Percentiles rank a stretch among this genome's conserved stretches.
phyloP scores from a whole-genome alignment of 2,888 invertebrate genomes.

The Tetranychus truncatus region DNA sequence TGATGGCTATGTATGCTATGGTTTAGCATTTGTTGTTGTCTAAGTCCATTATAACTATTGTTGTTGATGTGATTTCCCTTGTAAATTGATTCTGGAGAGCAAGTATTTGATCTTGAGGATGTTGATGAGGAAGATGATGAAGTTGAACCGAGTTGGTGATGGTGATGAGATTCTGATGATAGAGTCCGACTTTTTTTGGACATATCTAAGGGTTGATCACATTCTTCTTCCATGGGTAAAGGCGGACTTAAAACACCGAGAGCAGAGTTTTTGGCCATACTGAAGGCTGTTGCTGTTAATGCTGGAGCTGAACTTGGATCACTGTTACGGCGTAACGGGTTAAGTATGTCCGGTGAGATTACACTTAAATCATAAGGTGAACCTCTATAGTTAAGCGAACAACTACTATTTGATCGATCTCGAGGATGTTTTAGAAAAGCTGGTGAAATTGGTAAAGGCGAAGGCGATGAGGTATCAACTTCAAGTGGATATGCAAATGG shows the following conservation, averaged over 20 bases:
- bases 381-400: conserved; percentile 13
- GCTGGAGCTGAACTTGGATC: conserved; percentile 14
- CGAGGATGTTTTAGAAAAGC: not conserved
- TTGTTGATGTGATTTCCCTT: not conserved
- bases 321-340: conserved; percentile 16
- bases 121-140: not conserved
- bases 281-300: not conserved
- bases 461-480: not conserved
- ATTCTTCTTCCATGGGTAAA: conserved; percentile 9
- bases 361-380: conserved; percentile 17
- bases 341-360: not conserved
- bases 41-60: not conserved
- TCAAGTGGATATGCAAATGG: conserved; percentile 4
- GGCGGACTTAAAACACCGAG: not conserved
- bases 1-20: too few species aligned
- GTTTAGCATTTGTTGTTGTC: not conserved
- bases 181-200: conserved; percentile 24
- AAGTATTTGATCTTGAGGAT: not conserved
- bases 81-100: conserved; percentile 1
- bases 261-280: not conserved
- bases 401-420: conserved; percentile 5
- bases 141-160: not conserved
- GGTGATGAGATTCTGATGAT: conserved; percentile 5
- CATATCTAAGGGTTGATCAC: conserved; percentile 29
- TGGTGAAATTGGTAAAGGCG: not conserved